These are phyloP conservation scores for Genyomyrus donnyi DNA, from an alignment of 2,113 vertebrate genomes.

Conservation along the genomic window DNA sequence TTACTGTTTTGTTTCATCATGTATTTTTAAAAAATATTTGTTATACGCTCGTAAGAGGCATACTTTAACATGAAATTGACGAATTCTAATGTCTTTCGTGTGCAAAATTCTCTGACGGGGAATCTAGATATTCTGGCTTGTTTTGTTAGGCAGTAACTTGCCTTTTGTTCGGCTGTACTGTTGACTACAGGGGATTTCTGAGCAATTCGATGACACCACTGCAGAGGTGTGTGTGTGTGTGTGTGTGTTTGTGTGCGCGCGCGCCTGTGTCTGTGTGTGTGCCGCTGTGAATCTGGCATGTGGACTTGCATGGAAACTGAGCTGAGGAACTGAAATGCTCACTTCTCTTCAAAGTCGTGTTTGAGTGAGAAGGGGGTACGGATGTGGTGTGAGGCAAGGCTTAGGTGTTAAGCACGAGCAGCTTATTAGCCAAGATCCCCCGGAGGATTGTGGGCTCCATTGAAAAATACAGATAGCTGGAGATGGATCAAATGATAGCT, in stretches of 20 bases:
- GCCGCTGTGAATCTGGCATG: neutral
- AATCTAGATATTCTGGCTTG: neutral
- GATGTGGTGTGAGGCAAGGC: neutral
- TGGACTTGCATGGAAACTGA: conserved; percentile 11
- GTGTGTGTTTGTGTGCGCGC: conserved; percentile 21
- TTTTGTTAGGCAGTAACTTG: neutral
- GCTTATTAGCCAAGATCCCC: neutral
- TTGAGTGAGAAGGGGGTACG: neutral
- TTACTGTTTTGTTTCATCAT: neutral
- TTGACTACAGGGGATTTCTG: neutral
- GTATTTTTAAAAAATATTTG: neutral
- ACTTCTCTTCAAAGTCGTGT: neutral
- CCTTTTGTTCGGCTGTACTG: neutral
- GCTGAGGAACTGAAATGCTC: conserved; percentile 1
- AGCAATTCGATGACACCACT: neutral
- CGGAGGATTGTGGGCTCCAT: neutral
- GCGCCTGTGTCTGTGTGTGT: neutral
- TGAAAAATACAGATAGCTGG: neutral
- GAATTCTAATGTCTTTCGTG: neutral
- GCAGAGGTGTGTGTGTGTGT: conserved; percentile 14
- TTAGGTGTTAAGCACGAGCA: neutral
- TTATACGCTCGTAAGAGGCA: neutral
- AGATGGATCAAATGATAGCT: neutral
- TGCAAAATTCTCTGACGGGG: neutral
- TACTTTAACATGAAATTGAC: neutral